Conservation (phyloP, 2,113 vertebrate genomes). For the Aythya baeri region DNA sequence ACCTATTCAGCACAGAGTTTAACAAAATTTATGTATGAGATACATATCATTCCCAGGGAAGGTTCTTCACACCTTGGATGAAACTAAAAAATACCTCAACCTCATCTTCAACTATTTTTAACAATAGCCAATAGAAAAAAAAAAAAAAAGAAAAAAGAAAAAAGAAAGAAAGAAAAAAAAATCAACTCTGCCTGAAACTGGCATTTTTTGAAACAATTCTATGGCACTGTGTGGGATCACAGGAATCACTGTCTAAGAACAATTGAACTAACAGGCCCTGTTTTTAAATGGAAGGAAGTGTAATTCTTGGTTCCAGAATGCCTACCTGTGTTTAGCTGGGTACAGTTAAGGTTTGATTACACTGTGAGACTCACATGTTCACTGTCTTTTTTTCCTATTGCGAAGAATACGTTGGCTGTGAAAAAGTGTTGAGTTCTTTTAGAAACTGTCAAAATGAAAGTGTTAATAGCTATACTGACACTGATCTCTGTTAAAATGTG, state of each 20-base stretch:
- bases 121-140: background rate
- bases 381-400: background rate
- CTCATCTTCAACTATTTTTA: background rate
- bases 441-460: background rate
- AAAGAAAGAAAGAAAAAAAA: background rate
- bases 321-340: background rate
- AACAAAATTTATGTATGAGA: background rate
- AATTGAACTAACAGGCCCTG: background rate
- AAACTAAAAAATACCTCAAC: background rate
- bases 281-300: background rate
- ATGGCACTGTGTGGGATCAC: background rate
- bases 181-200: background rate
- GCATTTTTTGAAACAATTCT: background rate
- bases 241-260: background rate
- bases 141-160: background rate
- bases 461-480: background rate
- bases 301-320: background rate
- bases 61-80: background rate
- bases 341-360: background rate
- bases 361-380: background rate
- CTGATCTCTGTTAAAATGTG: background rate
- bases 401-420: background rate
- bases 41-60: background rate
- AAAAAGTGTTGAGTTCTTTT: background rate
- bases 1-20: background rate